Base-by-base conservation (phyloP, 2,888 invertebrate species). In the Drosophila barbarae region DNA sequence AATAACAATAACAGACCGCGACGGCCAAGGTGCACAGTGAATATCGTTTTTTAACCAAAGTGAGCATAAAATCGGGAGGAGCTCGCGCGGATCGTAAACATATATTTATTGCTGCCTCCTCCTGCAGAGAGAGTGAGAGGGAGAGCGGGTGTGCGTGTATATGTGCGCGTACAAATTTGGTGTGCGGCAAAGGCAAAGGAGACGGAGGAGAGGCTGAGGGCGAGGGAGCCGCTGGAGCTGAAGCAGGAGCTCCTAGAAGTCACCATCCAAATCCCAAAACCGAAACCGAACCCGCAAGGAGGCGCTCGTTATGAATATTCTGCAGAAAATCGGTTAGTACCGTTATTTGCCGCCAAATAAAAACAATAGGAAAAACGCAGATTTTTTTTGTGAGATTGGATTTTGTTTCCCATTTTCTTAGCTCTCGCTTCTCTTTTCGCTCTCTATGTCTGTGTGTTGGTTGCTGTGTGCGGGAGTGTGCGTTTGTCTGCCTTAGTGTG, bases 291-390 rank as follows among this genome's bases (percentile, higher is more conserved):
- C 9, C 47, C 21, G 30, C 26, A 32, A 30, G 13, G 30, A 55
- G 35, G 54, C 18, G 12, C 42, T 28, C 15, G 42, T 13, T 26
- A 80, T 80, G 82, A 84, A 72, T 59, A 64, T 84, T 65, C 66
- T 80, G 82, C 85, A 80, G 28, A 80, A 80, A 78, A 82, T 84
- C 68, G 79, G 79, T 80, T 55, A 84, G 85, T 72, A 34, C 36
- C 23, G n/a, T 13, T 21, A 23, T n/a, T 44, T 21, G 49, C 34
- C 49, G 49, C 21, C 21, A 32, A 38, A 54, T 15, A 18, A 56
- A 53, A 38, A 30, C 53, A 15, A 53, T 28, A 54, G 30, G 39
- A 57, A 55, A 54, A 49, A 21, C 21, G 15, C 23, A 15, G 39
- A 34, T 38, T 56, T 23, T 51, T 51, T 18, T 34, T 30, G 13